Evolutionary conservation across 2,113 vertebrate genomes (phyloP), one percentile per base, ranked within the genome.

Genomic region (Hippoglossus stenolepis): DNA sequence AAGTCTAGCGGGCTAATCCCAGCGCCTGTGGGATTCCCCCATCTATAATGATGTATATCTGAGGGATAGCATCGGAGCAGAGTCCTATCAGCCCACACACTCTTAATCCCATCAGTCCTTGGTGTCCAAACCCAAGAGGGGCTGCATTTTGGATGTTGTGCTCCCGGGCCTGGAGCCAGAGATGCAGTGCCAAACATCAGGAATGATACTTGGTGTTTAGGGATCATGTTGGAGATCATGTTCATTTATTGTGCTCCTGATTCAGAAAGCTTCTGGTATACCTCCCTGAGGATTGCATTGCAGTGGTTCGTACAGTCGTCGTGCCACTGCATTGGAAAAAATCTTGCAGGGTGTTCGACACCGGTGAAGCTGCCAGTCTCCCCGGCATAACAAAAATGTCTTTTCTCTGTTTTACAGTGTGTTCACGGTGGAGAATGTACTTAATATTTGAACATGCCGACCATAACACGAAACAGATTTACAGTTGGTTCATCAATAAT

Each of bases 31-130:
- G 91, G 91, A 93, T 87, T 82, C 88, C 86, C 88, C 77, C 80
- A 75, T 73, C 86, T 77, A 79, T 93, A 88, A 92, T 89, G 92
- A 90, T 91, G 73, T 90, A 83, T 92, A 91, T 92, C 91, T 84
- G 85, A 91, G 75, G 84, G 90, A 92, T 89, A 86, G 87, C 88
- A 92, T 93, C 90, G 74, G 86, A 91, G 86, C 84, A 77, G 35
- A 84, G 80, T 85, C 85, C 89, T 91, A 90, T 92, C 91, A 65
- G 76, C 88, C 88, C 82, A 87, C 90, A 90, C 87, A 82, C 82
- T 90, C 89, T 59, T 91, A 93, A 93, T 93, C 91, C 91, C 88
- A 83, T 90, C 88, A 87, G 83, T 89, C 87, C 83, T 86, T 88
- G 87, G 86, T 84, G 85, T 87, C 89, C 86, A 83, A 79, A 76